Evolutionary conservation across 92 coral and sea anemone species (phyloP), one percentile per base, ranked within the genome.

Genomic region (Porites evermanni): DNA sequence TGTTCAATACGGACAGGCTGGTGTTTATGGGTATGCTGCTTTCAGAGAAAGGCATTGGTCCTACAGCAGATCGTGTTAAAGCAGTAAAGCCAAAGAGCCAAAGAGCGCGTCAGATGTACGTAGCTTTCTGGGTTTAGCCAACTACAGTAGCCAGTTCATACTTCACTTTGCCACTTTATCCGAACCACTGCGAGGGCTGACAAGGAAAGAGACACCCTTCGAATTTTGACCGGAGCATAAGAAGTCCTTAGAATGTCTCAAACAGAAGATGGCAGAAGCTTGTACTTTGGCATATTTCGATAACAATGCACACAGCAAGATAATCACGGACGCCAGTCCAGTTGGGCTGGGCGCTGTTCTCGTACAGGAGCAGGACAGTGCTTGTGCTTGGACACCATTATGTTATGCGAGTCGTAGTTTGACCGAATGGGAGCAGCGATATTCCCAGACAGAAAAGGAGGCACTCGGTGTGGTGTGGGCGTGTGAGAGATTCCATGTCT

Each of bases 31-130:
- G 95, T 0, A 87, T 89, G 83, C 70, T 87, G 76, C 81, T 90
- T 20, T 93, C 96, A 3, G 90, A 90, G 87, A 93, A 88, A 51
- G 90, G 93, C 47, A 85, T 90, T 76, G 89, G 94, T 11, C 93
- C 92, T 47, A 90, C 92, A 23, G 83, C 75, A 47, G 94, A 90
- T 86, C 73, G 75, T 44, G 93, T 92, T 12, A 89, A 83, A 64
- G 95, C 93, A 21, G 81, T 92, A 7, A n/a, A n/a, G n/a, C n/a
- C n/a, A n/a, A 79, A 54, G 93, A 83, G 38, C 96, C 93, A 29
- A 56, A 82, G 70, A 92, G 70, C 19, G 84, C 70, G 77, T 53
- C 95, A 44, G 91, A 93, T 29, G 32, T 87, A 21, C 44, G 44
- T 32, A 32, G 44, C 44, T 32, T 32, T 32, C 4, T 32, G 1